phyloP scores from a whole-genome alignment of 1,140 invertebrate genomes.

The Theocolax elegans region DNA sequence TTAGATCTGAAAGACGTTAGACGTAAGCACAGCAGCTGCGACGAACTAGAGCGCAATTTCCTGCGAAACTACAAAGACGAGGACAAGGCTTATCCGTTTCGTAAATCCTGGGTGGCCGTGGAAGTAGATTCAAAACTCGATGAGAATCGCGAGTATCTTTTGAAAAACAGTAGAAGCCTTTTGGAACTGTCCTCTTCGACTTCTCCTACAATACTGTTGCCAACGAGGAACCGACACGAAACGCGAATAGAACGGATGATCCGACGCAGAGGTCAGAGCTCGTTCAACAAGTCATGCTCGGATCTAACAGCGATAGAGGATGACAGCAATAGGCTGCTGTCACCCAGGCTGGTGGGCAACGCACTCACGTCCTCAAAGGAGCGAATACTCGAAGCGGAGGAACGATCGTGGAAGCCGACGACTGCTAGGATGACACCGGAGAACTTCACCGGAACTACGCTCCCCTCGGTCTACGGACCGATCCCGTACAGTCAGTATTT shows the following conservation, averaged over 20 bases:
- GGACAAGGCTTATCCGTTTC: neutral
- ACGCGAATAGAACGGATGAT: conserved; percentile 32
- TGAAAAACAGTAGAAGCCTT: conserved; percentile 48
- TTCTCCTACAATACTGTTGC: neutral
- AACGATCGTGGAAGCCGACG: conserved; percentile 11
- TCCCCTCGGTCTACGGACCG: conserved; percentile 71
- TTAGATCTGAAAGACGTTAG: conserved; percentile 43
- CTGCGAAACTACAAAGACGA: conserved; percentile 1
- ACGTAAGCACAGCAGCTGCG: conserved; percentile 46
- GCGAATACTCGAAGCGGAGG: neutral
- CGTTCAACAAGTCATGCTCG: conserved; percentile 50
- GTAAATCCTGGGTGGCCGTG: neutral
- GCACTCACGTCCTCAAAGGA: conserved; percentile 9
- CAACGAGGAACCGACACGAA: conserved; percentile 5
- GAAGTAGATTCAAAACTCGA: conserved; percentile 6
- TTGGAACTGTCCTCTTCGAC: conserved; percentile 39
- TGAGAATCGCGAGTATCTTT: conserved; percentile 25
- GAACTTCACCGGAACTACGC: conserved; percentile 60
- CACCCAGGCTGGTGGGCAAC: conserved; percentile 54
- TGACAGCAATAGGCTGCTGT: conserved; percentile 41
- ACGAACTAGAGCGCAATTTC: conserved; percentile 31
- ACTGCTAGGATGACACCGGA: conserved; percentile 47
- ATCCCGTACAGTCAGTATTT: conserved; percentile 72
- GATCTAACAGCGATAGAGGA: conserved; percentile 46
- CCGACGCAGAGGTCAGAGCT: neutral